Conservation (phyloP, 2,888 invertebrate genomes). For the Sarcophaga variegata region DNA sequence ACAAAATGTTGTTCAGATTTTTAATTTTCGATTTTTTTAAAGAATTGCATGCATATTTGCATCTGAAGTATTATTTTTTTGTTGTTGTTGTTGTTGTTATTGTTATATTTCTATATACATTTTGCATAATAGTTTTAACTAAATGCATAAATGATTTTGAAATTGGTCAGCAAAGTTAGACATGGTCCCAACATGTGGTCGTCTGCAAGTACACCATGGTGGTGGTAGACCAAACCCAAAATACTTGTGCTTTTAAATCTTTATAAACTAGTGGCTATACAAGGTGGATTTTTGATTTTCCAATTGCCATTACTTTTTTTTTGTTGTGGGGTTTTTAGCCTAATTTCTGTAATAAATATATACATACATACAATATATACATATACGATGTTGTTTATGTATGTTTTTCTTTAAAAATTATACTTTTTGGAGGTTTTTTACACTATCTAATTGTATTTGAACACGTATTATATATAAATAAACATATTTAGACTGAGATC, state of each 20-base stretch:
- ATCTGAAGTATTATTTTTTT: not conserved
- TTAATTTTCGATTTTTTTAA: slow-evolving; percentile 39
- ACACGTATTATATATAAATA: slow-evolving; percentile 32
- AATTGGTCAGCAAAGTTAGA: slow-evolving; percentile 65
- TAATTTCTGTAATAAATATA: slow-evolving; percentile 62
- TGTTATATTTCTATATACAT: not conserved
- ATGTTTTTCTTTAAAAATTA: slow-evolving; percentile 3
- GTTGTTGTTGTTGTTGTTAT: slow-evolving; percentile 13
- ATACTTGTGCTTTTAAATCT: not conserved
- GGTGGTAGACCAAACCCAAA: slow-evolving; percentile 55
- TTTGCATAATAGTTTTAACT: slow-evolving; percentile 63
- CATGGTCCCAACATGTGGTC: slow-evolving; percentile 69
- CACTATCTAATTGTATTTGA: slow-evolving; percentile 51
- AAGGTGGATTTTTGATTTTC: slow-evolving; percentile 53
- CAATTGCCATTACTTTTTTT: not conserved
- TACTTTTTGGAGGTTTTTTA: slow-evolving; percentile 28
- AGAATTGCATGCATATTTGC: not conserved
- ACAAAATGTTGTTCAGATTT: slow-evolving; percentile 34
- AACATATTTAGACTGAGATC: slow-evolving; percentile 10
- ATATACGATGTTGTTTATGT: slow-evolving; percentile 27
- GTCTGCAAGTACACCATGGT: slow-evolving; percentile 59
- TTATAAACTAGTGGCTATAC: slow-evolving; percentile 33
- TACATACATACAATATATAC: no score
- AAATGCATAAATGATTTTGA: slow-evolving; percentile 68
- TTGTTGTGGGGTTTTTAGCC: slow-evolving; percentile 55